Conservation (phyloP, 2,113 vertebrate species). For the Xiphophorus maculatus region DNA sequence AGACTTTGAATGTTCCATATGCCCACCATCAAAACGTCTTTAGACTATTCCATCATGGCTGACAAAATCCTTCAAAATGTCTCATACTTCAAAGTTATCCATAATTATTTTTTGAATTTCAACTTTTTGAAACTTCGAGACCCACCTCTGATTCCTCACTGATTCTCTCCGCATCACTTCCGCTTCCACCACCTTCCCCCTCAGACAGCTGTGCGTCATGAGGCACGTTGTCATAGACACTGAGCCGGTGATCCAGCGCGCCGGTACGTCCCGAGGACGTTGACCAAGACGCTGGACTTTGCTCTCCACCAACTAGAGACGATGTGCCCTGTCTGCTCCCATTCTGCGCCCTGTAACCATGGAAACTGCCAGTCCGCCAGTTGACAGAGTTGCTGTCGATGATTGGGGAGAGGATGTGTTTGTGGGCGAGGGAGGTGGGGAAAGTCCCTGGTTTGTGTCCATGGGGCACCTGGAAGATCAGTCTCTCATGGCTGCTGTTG, state of each 20-base stretch:
- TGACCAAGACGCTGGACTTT: not conserved
- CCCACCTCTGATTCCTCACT: constrained; percentile 48
- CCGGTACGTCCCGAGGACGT: constrained; percentile 10
- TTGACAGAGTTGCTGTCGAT: constrained; percentile 77
- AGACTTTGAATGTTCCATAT: no score
- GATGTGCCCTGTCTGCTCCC: constrained; percentile 1
- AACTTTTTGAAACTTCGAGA: not conserved
- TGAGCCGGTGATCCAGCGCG: constrained; percentile 73
- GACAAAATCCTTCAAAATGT: not conserved
- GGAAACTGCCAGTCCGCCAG: constrained; percentile 89
- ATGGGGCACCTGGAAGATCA: constrained; percentile 83
- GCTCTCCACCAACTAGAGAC: not conserved
- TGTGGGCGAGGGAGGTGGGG: constrained; percentile 81
- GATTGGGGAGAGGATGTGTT: constrained; percentile 45
- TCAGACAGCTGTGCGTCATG: constrained; percentile 34
- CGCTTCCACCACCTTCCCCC: constrained; percentile 33
- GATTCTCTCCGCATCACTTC: constrained; percentile 25
- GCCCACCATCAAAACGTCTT: no score
- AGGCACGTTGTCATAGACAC: constrained; percentile 89
- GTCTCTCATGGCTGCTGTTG: constrained; percentile 40
- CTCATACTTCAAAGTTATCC: not conserved
- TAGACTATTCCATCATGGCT: not conserved
- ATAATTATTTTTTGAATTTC: not conserved
- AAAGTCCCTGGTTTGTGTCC: constrained; percentile 90
- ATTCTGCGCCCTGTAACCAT: constrained; percentile 76